A percentile compares a stretch with the other conserved stretches of the same genome.
These are phyloP conservation scores for Recurvirostra avosetta DNA, from an alignment of 2,113 vertebrate species.

Conservation along the genomic window DNA sequence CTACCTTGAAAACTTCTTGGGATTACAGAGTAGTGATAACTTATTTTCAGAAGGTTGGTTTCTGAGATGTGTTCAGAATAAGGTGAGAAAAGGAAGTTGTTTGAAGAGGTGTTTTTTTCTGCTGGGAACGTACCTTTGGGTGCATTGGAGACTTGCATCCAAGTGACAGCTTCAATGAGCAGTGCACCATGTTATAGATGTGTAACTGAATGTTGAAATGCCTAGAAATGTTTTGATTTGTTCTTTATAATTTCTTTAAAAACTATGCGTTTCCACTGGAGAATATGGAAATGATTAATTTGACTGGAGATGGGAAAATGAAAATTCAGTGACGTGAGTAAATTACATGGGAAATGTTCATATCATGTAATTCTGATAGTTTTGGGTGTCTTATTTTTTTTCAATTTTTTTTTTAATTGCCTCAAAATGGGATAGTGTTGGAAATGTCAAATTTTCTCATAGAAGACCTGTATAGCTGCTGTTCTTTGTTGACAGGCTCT, in stretches of 20 bases:
- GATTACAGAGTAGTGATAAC: not conserved
- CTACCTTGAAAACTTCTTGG: not conserved
- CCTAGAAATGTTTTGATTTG: not conserved
- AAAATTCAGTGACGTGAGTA: not conserved
- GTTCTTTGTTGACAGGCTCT: not conserved
- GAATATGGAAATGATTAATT: not conserved
- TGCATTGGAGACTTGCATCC: accelerated
- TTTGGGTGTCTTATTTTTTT: not conserved
- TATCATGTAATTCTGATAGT: not conserved
- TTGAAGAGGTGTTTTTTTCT: not conserved
- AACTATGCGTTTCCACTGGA: not conserved
- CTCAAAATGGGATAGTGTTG: not conserved
- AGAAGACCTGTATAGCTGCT: not conserved
- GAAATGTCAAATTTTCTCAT: not conserved
- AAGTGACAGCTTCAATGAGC: not conserved
- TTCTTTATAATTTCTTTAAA: not conserved
- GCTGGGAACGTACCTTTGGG: not conserved
- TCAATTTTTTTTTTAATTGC: not conserved
- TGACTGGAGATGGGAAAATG: not conserved
- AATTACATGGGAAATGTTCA: accelerated
- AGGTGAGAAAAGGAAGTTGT: not conserved
- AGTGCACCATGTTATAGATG: not conserved
- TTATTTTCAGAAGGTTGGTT: not conserved
- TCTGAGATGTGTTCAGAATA: not conserved
- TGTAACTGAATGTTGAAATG: not conserved